These are phyloP conservation scores for Eonycteris spelaea DNA, from an alignment of 2,113 vertebrate genomes.

Conservation along the genomic window DNA sequence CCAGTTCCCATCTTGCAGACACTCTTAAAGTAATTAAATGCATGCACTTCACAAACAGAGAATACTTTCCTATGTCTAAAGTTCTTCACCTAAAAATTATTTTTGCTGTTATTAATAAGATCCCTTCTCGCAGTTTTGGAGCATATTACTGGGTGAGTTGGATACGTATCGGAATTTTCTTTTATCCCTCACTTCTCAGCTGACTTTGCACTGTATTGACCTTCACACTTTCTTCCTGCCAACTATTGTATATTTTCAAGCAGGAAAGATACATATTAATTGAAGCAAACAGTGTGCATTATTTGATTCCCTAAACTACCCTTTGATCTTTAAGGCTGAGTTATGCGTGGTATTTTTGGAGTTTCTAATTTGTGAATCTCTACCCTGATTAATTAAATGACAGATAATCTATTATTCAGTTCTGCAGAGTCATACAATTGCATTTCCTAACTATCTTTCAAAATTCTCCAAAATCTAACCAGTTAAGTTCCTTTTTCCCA, in stretches of 20 bases:
- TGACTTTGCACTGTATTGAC: constrained; percentile 73
- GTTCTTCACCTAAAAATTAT: constrained; percentile 75
- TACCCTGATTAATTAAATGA: constrained; percentile 41
- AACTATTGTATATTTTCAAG: constrained; percentile 70
- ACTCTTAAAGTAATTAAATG: constrained; percentile 64
- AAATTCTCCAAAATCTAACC: constrained; percentile 27
- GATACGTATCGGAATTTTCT: constrained; percentile 60
- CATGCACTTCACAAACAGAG: constrained; percentile 74
- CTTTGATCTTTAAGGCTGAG: neutral
- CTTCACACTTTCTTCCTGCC: constrained; percentile 74
- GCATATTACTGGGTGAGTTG: constrained; percentile 75
- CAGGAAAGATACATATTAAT: constrained; percentile 73
- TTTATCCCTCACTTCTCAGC: constrained; percentile 75
- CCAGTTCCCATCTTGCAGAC: constrained; percentile 66
- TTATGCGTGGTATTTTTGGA: neutral
- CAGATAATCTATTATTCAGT: neutral
- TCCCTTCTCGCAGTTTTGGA: constrained; percentile 74
- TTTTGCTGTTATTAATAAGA: constrained; percentile 77
- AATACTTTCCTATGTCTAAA: constrained; percentile 73
- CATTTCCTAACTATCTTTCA: constrained; percentile 38
- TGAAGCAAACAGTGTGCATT: constrained; percentile 37
- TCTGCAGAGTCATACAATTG: neutral
- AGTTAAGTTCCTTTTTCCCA: neutral
- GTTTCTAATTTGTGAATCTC: constrained; percentile 38
- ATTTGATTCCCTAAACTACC: constrained; percentile 27